These are phyloP conservation scores for Dusona sp. DNA, from an alignment of 2,888 invertebrate genomes.

Conservation along the genomic window DNA sequence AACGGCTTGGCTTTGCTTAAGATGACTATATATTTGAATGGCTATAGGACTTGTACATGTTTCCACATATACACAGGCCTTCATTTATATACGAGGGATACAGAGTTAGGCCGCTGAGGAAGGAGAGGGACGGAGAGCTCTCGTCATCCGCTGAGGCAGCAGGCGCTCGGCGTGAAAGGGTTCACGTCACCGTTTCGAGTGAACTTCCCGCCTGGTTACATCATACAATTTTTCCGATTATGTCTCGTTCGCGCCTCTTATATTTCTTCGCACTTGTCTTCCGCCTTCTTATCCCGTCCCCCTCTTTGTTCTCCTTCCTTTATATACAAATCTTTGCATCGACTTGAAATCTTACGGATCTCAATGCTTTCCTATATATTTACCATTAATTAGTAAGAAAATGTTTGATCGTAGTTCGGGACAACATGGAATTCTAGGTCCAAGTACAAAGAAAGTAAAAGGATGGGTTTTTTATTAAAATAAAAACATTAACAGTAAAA, in stretches of 20 bases:
- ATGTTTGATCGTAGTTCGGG: neutral
- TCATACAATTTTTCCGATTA: slow-evolving; percentile 70
- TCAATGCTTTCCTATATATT: neutral
- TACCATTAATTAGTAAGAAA: neutral
- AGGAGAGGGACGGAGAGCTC: slow-evolving; percentile 66
- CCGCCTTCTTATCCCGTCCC: slow-evolving; percentile 32
- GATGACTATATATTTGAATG: slow-evolving; percentile 24
- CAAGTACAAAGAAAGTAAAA: neutral
- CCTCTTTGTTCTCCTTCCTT: neutral
- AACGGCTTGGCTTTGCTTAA: slow-evolving; percentile 52
- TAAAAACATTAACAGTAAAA: neutral
- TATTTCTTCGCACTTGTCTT: slow-evolving; percentile 60
- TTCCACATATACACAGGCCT: neutral
- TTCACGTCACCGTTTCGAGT: slow-evolving; percentile 73
- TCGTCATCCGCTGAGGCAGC: slow-evolving; percentile 74
- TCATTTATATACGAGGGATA: neutral
- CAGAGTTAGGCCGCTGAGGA: slow-evolving; percentile 39
- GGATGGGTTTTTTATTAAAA: neutral
- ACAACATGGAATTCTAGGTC: neutral
- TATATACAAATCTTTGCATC: slow-evolving; percentile 4
- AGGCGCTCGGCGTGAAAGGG: slow-evolving; percentile 67
- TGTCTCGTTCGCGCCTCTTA: slow-evolving; percentile 37
- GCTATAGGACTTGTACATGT: slow-evolving; percentile 3
- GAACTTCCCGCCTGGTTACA: slow-evolving; percentile 72
- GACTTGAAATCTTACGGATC: neutral